Percentiles rank a stretch among this genome's conserved stretches.
These are phyloP conservation scores for Philopotamus ludificatus DNA, from an alignment of 1,140 invertebrate genomes.

Conservation along the genomic window DNA sequence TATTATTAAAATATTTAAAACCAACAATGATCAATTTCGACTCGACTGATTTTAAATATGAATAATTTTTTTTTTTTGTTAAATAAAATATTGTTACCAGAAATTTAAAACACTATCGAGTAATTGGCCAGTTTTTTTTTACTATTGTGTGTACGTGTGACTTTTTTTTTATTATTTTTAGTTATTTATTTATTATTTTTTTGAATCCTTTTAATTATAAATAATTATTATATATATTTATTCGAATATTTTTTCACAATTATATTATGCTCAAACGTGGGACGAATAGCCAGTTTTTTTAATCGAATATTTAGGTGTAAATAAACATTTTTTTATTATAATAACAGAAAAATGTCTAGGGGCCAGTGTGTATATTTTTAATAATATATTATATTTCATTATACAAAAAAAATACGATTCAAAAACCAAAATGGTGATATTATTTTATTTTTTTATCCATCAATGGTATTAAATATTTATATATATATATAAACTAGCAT, in stretches of 20 bases:
- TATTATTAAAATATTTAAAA: not conserved
- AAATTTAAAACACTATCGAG: conserved; percentile 22
- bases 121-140: conserved; percentile 34
- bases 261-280: conserved; percentile 34
- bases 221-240: not conserved
- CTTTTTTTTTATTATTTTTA: conserved; percentile 18
- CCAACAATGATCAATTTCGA: no score
- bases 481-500: no score
- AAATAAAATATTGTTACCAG: conserved; percentile 34
- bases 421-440: no score
- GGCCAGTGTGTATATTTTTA: no score
- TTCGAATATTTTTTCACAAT: conserved; percentile 13
- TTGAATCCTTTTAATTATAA: conserved; percentile 15
- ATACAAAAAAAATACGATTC: no score
- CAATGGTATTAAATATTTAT: no score
- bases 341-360: no score
- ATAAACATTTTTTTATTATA: no score
- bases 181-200: conserved; percentile 30
- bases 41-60: not conserved
- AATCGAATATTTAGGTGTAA: conserved; percentile 1
- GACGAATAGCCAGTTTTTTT: conserved; percentile 38
- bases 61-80: conserved; percentile 11
- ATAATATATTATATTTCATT: no score
- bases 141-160: no score
- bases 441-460: no score